Evolutionary conservation across 1,140 invertebrate species (phyloP), one percentile per base, ranked within the genome.

Genomic region (Brevipalpus yothersi): DNA sequence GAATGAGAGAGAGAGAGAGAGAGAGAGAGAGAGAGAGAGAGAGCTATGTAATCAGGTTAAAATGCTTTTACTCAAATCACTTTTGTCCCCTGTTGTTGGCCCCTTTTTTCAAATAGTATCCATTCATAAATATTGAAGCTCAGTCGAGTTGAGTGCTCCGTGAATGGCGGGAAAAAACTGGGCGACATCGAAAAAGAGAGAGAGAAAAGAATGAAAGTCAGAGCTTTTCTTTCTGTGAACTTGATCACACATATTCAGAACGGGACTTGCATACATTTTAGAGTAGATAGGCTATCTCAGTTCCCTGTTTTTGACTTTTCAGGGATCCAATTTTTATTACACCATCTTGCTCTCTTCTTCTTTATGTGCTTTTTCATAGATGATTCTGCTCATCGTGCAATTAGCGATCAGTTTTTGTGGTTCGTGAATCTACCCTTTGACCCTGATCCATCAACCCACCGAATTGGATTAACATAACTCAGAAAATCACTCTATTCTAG

Each of bases 61-160:
- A 62, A 62, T 62, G 61, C 61, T 62, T 60, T 62, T 62, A 62
- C 61, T 62, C 59, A 62, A 62, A 62, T 62, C 59, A 62, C 49
- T 62, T 62, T 62, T 54, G n/a, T 49, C 31, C 57, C 54, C 41
- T 49, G 13, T n/a, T 59, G 43, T 21, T 17, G 17, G 42, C 41
- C 55, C 19, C 60, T 49, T 19, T 43, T 41, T 42, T 10, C 19
- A 19, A 59, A 47, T 47, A 47, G 13, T 47, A 19, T 19, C 13
- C 19, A 53, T 21, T 21, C 51, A 53, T 53, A 53, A 19, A 53
- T n/a, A 57, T 15, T n/a, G 12, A 40, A 39, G 19, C 11, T 15
- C 39, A 21, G 31, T 40, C 19, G 13, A 54, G 12, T 13, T 13
- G 12, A 54, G 13, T 54, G 19, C 12, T 54, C 12, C 19, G 19